Percentiles rank a stretch among this genome's conserved stretches.
Conservation (phyloP, 1,140 invertebrate genomes). For the Neuroterus valhalla region DNA sequence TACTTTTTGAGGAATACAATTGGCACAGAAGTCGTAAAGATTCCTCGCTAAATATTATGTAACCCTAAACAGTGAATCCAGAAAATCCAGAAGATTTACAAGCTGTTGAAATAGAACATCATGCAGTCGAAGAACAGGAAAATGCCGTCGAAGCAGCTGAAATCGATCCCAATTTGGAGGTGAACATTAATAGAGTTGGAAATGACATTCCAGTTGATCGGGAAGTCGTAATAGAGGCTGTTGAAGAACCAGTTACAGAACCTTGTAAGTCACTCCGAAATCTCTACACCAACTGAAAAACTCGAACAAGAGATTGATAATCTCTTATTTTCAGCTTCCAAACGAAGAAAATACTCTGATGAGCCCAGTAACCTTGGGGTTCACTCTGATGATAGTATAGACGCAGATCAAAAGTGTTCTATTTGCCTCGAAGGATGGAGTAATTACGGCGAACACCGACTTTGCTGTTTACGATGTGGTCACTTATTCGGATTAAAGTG, state of each 20-base stretch:
- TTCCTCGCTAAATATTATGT: not conserved
- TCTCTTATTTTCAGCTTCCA: constrained; percentile 72
- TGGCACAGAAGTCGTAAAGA: not conserved
- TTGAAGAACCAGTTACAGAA: not conserved
- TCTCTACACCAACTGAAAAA: not conserved
- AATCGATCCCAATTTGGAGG: not conserved
- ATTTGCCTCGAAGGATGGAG: constrained; percentile 93
- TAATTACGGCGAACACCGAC: constrained; percentile 88
- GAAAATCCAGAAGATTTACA: not conserved
- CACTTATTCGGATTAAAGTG: constrained; percentile 92
- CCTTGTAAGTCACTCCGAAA: not conserved
- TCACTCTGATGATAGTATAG: constrained; percentile 67
- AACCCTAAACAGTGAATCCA: not conserved
- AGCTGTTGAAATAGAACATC: constrained; percentile 11
- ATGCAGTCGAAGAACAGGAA: not conserved
- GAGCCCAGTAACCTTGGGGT: constrained; percentile 15
- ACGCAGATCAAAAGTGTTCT: constrained; percentile 84
- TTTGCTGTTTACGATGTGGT: constrained; percentile 90
- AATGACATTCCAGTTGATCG: constrained; percentile 24
- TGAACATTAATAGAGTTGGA: not conserved
- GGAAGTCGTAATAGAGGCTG: constrained; percentile 15
- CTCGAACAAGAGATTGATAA: not conserved
- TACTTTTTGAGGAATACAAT: not conserved
- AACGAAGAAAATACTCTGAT: constrained; percentile 35
- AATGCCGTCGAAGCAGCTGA: constrained; percentile 4